Evolutionary conservation across 2,113 vertebrate genomes (phyloP).

Genomic region (Nycticryphes semicollaris): DNA sequence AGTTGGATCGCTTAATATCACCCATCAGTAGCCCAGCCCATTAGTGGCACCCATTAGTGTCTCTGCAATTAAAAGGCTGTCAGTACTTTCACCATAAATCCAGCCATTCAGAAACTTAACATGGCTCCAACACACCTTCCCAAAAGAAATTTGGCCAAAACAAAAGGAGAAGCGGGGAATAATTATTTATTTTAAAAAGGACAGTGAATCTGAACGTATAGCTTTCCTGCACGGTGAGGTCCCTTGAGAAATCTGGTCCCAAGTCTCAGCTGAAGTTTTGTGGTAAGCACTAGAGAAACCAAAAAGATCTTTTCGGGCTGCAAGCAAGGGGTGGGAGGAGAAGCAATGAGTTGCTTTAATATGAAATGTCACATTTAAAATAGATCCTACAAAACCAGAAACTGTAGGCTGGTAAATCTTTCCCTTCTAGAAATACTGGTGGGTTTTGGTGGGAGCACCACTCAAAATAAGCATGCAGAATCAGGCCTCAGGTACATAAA

Average conservation of each 20-base stretch:
- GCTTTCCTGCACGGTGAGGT: neutral
- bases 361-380: neutral
- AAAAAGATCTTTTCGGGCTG: neutral
- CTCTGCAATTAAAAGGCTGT: neutral
- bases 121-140: neutral
- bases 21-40: neutral
- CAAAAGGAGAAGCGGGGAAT: neutral
- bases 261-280: neutral
- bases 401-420: neutral
- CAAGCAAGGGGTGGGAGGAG: neutral
- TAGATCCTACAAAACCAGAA: neutral
- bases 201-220: neutral
- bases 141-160: neutral
- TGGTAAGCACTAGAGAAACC: neutral
- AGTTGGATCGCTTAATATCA: neutral
- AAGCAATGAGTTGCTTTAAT: neutral
- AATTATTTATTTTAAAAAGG: neutral
- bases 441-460: neutral
- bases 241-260: neutral
- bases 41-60: neutral
- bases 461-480: neutral
- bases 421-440: neutral
- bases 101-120: neutral
- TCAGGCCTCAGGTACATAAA: conserved; percentile 19
- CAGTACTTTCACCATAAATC: neutral